These are phyloP conservation scores for Microctenopoma steveboyesi DNA, from an alignment of 2,797 vertebrate species.

Conservation along the genomic window DNA sequence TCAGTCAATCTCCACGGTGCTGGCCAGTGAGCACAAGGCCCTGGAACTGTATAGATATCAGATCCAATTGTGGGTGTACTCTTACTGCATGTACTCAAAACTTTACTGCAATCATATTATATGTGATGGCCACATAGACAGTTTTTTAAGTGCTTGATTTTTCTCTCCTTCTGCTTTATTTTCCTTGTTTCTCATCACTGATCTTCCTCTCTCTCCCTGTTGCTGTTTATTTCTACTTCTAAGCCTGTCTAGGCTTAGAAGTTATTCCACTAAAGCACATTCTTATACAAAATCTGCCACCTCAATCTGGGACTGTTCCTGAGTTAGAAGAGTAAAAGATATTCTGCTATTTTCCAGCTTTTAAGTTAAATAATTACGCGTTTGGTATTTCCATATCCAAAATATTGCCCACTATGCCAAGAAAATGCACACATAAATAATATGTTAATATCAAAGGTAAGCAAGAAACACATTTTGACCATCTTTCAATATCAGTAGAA, in stretches of 20 bases:
- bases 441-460: not conserved
- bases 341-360: conserved; percentile 16
- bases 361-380: conserved; percentile 16
- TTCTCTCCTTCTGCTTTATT: conserved; percentile 29
- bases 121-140: not conserved
- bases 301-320: conserved; percentile 39
- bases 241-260: conserved; percentile 41
- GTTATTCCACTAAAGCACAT: conserved; percentile 48
- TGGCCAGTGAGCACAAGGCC: too few relatives aligned
- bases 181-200: conserved; percentile 28
- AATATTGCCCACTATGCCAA: not conserved
- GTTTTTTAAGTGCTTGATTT: conserved; percentile 22
- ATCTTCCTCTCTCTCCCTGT: conserved; percentile 12
- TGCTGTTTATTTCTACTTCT: conserved; percentile 16
- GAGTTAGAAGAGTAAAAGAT: conserved; percentile 1
- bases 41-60: not conserved
- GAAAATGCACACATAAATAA: conserved; percentile 3
- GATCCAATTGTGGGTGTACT: not conserved
- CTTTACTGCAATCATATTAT: conserved; percentile 24
- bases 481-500: not conserved
- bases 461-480: not conserved
- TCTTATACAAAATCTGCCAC: conserved; percentile 57
- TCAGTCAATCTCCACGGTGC: too few relatives aligned
- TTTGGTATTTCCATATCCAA: conserved; percentile 20
- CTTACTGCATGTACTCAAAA: conserved; percentile 7